Percentiles rank a stretch among this genome's conserved stretches.
phyloP scores from a whole-genome alignment of 2,888 invertebrate species.

The Norana najaformis region DNA sequence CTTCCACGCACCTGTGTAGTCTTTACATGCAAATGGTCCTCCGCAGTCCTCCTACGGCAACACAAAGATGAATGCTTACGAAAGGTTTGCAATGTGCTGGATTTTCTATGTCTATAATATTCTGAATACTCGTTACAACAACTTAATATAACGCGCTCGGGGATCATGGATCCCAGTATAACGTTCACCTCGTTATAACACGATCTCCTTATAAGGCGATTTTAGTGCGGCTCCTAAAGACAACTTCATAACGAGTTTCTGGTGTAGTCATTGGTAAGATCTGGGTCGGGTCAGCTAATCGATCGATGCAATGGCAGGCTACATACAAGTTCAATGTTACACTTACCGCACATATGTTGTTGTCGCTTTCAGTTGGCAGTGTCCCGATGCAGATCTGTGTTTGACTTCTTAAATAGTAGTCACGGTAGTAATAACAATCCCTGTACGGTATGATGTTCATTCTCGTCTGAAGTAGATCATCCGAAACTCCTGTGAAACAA shows the following conservation, averaged over 20 bases:
- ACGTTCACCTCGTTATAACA: too few species aligned
- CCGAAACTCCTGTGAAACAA: neutral
- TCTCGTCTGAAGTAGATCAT: neutral
- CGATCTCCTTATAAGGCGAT: too few species aligned
- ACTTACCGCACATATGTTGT: slow-evolving; percentile 1
- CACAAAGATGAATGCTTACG: neutral
- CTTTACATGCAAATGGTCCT: slow-evolving; percentile 7
- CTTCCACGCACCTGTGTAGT: slow-evolving; percentile 10
- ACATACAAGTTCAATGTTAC: neutral
- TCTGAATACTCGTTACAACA: too few species aligned
- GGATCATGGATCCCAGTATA: too few species aligned
- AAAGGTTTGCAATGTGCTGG: neutral
- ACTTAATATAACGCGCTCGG: too few species aligned
- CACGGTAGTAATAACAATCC: neutral
- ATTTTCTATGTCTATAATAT: too few species aligned
- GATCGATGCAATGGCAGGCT: too few species aligned
- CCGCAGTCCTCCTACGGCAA: slow-evolving; percentile 16
- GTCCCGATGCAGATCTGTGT: slow-evolving; percentile 20
- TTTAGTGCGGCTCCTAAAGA: too few species aligned
- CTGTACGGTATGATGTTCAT: slow-evolving; percentile 1
- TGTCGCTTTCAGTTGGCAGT: neutral
- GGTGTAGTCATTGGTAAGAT: too few species aligned
- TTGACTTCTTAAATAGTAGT: neutral
- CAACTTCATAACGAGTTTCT: too few species aligned
- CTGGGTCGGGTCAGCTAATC: too few species aligned